phyloP scores from a whole-genome alignment of 2,797 vertebrate species.

The Pteronotus mesoamericanus region DNA sequence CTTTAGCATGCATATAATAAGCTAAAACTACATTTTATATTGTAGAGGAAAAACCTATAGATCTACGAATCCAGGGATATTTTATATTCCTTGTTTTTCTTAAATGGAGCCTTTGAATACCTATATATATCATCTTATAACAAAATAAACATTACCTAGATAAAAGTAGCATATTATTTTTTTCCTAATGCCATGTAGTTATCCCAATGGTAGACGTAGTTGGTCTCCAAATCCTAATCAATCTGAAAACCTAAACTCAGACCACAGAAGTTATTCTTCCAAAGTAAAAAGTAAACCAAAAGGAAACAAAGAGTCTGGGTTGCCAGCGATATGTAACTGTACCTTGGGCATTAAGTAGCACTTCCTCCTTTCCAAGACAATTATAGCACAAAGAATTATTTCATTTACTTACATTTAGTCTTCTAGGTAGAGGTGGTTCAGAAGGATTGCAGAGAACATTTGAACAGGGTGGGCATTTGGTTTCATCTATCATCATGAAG shows the following conservation, averaged over 20 bases:
- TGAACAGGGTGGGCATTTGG: constrained; percentile 89
- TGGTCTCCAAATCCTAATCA: constrained; percentile 10
- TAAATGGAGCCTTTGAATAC: constrained; percentile 20
- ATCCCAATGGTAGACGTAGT: neutral
- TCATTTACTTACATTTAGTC: constrained; percentile 89
- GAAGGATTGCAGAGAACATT: constrained; percentile 87
- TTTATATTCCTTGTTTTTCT: constrained; percentile 1
- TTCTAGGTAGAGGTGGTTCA: constrained; percentile 88
- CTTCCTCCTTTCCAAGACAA: neutral
- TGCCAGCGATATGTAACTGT: neutral
- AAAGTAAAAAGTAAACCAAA: constrained; percentile 15
- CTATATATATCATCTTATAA: neutral
- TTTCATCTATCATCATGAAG: constrained; percentile 97
- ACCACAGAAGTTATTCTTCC: neutral
- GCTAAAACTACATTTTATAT: neutral
- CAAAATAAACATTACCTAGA: constrained; percentile 23
- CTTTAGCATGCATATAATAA: neutral
- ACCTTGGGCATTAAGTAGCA: neutral
- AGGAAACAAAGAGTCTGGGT: neutral
- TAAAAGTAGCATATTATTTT: neutral
- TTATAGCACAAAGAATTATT: neutral
- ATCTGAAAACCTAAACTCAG: neutral
- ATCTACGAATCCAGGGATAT: neutral
- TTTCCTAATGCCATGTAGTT: neutral
- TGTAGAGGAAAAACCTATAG: neutral